Percentiles rank a stretch among this genome's conserved stretches.
phyloP scores from a whole-genome alignment of 1,140 invertebrate species.

The Popillia japonica region DNA sequence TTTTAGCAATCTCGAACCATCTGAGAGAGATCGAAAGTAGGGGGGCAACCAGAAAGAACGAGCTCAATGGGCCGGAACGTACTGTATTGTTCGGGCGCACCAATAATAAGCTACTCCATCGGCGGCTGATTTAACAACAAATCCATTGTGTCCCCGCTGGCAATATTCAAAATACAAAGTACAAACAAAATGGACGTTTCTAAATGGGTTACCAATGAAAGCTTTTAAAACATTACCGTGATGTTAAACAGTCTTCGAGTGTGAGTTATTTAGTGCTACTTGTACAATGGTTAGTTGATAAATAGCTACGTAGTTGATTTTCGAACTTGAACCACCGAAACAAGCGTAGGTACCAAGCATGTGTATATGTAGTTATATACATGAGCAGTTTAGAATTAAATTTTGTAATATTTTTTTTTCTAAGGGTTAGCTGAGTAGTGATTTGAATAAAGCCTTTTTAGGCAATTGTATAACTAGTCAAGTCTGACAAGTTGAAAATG shows the following conservation, averaged over 20 bases:
- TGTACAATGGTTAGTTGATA: no score
- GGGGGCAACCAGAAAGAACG: neutral
- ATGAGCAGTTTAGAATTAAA: no score
- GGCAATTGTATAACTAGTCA: no score
- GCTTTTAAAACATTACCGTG: neutral
- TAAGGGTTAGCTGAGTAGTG: no score
- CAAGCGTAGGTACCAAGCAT: no score
- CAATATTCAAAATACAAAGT: neutral
- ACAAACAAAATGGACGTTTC: constrained; percentile 1
- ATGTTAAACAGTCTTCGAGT: neutral
- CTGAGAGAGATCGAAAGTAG: neutral
- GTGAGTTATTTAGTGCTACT: neutral
- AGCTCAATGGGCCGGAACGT: constrained; percentile 4
- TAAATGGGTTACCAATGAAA: neutral
- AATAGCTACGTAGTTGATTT: no score
- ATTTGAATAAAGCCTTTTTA: no score
- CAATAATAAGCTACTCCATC: constrained; percentile 30
- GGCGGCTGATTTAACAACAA: constrained; percentile 32
- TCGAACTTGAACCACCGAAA: no score
- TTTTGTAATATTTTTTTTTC: no score
- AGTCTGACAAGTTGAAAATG: no score
- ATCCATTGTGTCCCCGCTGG: neutral
- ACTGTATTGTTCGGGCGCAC: neutral
- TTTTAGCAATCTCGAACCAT: constrained; percentile 19
- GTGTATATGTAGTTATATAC: no score